A percentile compares a stretch with the other conserved stretches of the same genome.
These are phyloP conservation scores for Drosophila kuntzei DNA, from an alignment of 2,888 invertebrate species.

Conservation along the genomic window DNA sequence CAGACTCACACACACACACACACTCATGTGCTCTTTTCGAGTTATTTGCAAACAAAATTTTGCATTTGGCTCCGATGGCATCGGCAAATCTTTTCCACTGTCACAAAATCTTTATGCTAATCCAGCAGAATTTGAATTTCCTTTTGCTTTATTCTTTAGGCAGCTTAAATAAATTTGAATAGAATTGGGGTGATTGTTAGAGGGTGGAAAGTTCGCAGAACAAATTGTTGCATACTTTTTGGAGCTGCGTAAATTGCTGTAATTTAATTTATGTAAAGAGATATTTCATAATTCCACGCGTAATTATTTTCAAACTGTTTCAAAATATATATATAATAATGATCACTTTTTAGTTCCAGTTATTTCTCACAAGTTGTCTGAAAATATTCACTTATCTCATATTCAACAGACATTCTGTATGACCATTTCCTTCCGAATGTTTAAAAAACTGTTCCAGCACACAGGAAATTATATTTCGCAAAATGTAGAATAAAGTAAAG, in stretches of 20 bases:
- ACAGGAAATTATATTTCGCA: conserved; percentile 60
- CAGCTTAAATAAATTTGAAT: conserved; percentile 10
- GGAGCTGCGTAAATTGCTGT: background rate
- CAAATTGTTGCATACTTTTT: conserved; percentile 23
- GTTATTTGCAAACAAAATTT: conserved; percentile 75
- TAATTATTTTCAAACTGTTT: background rate
- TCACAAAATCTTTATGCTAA: conserved; percentile 65
- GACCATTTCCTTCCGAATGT: conserved; percentile 39
- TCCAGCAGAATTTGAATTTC: conserved; percentile 45
- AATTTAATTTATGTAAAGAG: background rate
- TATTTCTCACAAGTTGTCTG: background rate
- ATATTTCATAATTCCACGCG: background rate
- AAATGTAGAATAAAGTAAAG: conserved; percentile 13
- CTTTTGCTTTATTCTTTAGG: conserved; percentile 3
- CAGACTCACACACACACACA: conserved; percentile 15
- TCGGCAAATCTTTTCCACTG: conserved; percentile 34
- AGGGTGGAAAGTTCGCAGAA: conserved; percentile 1
- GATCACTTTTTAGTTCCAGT: background rate
- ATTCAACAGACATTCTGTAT: conserved; percentile 16
- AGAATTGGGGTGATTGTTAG: background rate
- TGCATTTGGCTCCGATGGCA: conserved; percentile 37
- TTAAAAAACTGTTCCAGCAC: conserved; percentile 27
- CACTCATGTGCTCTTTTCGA: conserved; percentile 21
- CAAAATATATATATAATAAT: background rate
- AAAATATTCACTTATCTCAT: background rate